Percentiles rank a stretch among this genome's conserved stretches.
These are phyloP conservation scores for Crenichthys baileyi DNA, from an alignment of 2,797 vertebrate species.

Conservation along the genomic window DNA sequence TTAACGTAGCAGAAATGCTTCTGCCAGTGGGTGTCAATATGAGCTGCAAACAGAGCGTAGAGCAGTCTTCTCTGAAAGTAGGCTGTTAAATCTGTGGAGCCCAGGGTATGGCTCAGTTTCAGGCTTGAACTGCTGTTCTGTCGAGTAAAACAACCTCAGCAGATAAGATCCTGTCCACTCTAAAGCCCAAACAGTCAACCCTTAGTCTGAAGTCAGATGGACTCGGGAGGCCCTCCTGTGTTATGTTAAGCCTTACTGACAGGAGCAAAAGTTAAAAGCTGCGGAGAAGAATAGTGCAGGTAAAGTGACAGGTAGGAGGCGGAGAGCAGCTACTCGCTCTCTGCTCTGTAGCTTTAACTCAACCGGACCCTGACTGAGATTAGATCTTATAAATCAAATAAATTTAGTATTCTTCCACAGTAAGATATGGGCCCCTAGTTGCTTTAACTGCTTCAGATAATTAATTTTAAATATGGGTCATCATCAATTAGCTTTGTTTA, in stretches of 20 bases:
- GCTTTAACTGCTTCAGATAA: neutral
- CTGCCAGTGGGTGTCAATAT: slow-evolving; percentile 41
- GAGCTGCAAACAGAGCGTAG: slow-evolving; percentile 31
- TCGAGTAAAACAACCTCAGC: slow-evolving; percentile 22
- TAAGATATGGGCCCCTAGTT: no score
- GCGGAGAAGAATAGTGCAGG: neutral
- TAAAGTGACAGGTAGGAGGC: neutral
- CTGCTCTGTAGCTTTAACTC: neutral
- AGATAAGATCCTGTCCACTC: slow-evolving; percentile 4
- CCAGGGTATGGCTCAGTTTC: slow-evolving; percentile 35
- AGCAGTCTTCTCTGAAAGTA: slow-evolving; percentile 20
- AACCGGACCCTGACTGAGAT: neutral
- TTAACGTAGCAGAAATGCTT: slow-evolving; percentile 50
- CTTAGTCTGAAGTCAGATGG: slow-evolving; percentile 13
- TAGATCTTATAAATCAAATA: neutral
- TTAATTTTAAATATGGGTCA: neutral
- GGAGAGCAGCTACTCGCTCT: neutral
- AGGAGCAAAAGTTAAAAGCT: neutral
- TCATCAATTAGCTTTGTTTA: neutral
- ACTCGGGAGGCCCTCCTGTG: slow-evolving; percentile 8
- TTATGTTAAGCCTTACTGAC: slow-evolving; percentile 21
- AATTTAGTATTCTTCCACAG: neutral
- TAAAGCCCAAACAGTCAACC: slow-evolving; percentile 17
- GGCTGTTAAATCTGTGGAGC: slow-evolving; percentile 31
- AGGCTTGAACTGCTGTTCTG: slow-evolving; percentile 21